Base-by-base conservation (phyloP, 2,888 invertebrate species). In the Yponomeuta sedellus region DNA sequence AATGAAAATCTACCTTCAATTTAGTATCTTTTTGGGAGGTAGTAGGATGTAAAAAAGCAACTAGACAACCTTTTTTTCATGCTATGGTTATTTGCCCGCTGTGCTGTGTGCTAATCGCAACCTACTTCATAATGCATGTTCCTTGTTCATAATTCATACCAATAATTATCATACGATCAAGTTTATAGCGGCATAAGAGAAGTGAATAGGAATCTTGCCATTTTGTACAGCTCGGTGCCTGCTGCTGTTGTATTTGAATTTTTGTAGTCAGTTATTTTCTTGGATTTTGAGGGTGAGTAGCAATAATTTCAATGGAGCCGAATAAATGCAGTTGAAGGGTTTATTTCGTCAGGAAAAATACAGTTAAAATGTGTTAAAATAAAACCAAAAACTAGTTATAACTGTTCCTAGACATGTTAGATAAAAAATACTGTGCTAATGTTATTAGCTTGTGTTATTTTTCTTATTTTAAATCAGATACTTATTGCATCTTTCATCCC, bases 81-180 rank as follows among this genome's bases (percentile, higher is more conserved):
- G 44, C 11, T 44, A 44, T 44, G 10, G 44, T 52, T 52, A 2
- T 52, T 12, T 52, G 44, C 44, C 44, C 44, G 16, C 44, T 34
- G 34, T 34, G 34, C 10, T 34, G 8, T 34, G 34, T 34, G 34
- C 10, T 34, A 34, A 8, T 34, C 34, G 10, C 34, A 34, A 34
- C 34, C 10, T 22, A 22, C 25, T 25, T 19, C 16, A 28, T n/a
- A n/a, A 8, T 57, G 12, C 44, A 12, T 5, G 16, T 52, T 52
- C 16, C 44, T 52, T 12, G 44, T 80, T 72, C 74, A 79, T 84
- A 74, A 84, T 83, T 81, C 80, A 83, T 68, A 72, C 25, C 69
- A 72, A 73, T 74, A 70, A 77, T 80, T 79, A 74, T 61, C 62
- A 67, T 68, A 44, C 10, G 10, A 44, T 44, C 44, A 44, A 44